Percentiles rank a stretch among this genome's conserved stretches.
Conservation (phyloP, 2,797 vertebrate genomes). For the Novumbra hubbsi region DNA sequence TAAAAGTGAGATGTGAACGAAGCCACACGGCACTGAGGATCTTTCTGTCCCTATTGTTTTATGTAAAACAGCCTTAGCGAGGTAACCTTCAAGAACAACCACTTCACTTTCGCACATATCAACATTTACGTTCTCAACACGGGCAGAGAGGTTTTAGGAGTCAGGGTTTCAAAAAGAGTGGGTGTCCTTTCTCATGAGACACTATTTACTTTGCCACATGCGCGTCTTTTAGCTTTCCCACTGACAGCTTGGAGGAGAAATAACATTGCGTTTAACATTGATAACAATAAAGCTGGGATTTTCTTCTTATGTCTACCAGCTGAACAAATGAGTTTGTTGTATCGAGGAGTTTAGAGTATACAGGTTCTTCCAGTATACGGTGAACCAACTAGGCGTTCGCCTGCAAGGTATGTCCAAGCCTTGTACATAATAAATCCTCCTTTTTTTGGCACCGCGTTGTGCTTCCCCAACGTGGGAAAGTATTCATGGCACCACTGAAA, state of each 20-base stretch:
- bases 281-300: conserved; percentile 56
- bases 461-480: conserved; percentile 71
- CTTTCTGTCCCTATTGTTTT: conserved; percentile 46
- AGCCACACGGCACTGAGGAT: conserved; percentile 65
- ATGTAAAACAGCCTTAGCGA: conserved; percentile 67
- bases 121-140: conserved; percentile 62
- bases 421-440: conserved; percentile 56
- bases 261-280: conserved; percentile 59
- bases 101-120: conserved; percentile 18
- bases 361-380: conserved; percentile 18
- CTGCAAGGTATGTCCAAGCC: conserved; percentile 49
- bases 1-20: conserved; percentile 65
- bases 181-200: conserved; percentile 71
- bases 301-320: conserved; percentile 57
- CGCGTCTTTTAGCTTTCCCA: conserved; percentile 48
- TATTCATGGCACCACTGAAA: conserved; percentile 59
- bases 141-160: conserved; percentile 66
- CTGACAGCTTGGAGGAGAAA: conserved; percentile 58
- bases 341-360: conserved; percentile 31
- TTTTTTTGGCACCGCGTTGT: conserved; percentile 35
- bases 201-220: conserved; percentile 53
- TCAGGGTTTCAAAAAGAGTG: conserved; percentile 20
- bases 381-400: conserved; percentile 42
- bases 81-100: conserved; percentile 58
- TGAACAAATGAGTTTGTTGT: conserved; percentile 64